Evolutionary conservation across 1,140 invertebrate species (phyloP).

Genomic region (Drosophila takahashii): DNA sequence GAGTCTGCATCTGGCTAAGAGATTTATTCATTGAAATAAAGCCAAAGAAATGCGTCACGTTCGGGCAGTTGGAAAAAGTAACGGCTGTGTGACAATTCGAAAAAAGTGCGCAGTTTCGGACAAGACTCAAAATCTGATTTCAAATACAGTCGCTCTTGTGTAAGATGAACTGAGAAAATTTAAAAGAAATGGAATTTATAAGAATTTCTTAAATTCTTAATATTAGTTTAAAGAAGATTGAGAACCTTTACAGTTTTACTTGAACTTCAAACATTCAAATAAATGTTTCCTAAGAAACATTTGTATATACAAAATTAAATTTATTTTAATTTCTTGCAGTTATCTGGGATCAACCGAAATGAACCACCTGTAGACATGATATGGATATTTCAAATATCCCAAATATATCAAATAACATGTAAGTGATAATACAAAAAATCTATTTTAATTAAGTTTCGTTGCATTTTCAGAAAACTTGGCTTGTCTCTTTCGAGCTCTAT

Average conservation of each 20-base stretch:
- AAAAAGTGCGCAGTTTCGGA: slow-evolving; percentile 18
- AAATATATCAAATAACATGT: too few species aligned
- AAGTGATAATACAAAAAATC: background rate
- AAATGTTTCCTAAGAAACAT: too few species aligned
- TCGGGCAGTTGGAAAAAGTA: slow-evolving; percentile 33
- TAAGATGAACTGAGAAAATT: background rate
- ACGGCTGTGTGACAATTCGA: slow-evolving; percentile 44
- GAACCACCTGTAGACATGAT: too few species aligned
- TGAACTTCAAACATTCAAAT: too few species aligned
- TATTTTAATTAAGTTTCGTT: background rate
- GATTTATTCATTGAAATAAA: slow-evolving; percentile 45
- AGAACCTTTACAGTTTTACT: too few species aligned
- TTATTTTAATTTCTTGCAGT: too few species aligned
- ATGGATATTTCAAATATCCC: too few species aligned
- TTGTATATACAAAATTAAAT: too few species aligned
- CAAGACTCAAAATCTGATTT: slow-evolving; percentile 7
- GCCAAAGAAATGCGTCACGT: slow-evolving; percentile 43
- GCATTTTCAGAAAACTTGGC: background rate
- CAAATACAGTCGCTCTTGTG: slow-evolving; percentile 8
- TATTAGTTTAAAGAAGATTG: too few species aligned
- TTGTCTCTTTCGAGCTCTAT: background rate
- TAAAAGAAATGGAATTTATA: too few species aligned
- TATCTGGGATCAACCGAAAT: too few species aligned
- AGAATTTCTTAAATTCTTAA: too few species aligned
- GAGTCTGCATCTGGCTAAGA: slow-evolving; percentile 29